Percentiles rank a stretch among this genome's conserved stretches.
Evolutionary conservation across 2,113 vertebrate species (phyloP).

Genomic region (Odontophorus gujanensis): DNA sequence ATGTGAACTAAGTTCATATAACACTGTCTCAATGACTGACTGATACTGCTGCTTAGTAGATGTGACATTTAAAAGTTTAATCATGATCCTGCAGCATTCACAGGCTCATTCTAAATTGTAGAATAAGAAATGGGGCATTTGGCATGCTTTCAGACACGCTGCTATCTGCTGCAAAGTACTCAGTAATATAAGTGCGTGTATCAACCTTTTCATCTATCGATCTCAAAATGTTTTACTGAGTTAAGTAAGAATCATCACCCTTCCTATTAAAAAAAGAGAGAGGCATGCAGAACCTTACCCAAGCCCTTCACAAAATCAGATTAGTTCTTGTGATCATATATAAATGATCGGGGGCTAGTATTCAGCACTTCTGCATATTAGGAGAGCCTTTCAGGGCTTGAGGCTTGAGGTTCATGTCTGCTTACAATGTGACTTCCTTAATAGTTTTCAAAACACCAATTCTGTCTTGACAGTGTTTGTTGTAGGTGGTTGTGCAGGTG

Average conservation of each 20-base stretch:
- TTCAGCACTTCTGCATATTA: neutral
- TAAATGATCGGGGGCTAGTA: neutral
- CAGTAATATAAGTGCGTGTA: constrained; percentile 29
- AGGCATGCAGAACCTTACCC: neutral
- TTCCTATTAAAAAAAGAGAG: neutral
- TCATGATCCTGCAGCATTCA: constrained; percentile 47
- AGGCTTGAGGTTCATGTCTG: neutral
- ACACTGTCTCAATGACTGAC: constrained; percentile 57
- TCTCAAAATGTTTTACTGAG: constrained; percentile 33
- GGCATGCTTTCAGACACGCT: constrained; percentile 25
- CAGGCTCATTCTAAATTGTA: constrained; percentile 3
- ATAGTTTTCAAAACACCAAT: neutral
- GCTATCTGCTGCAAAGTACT: constrained; percentile 27
- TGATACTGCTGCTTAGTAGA: constrained; percentile 44
- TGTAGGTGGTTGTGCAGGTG: neutral
- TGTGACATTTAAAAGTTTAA: constrained; percentile 70
- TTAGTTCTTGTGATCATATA: neutral
- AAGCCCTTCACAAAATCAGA: neutral
- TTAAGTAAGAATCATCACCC: constrained; percentile 26
- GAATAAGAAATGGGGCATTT: constrained; percentile 49
- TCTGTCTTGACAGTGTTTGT: neutral
- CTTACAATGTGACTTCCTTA: neutral
- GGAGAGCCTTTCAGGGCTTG: neutral
- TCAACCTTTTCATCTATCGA: constrained; percentile 46
- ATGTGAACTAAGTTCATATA: constrained; percentile 59